Evolutionary conservation across 2,888 invertebrate genomes (phyloP).

Genomic region (Archips xylosteana): DNA sequence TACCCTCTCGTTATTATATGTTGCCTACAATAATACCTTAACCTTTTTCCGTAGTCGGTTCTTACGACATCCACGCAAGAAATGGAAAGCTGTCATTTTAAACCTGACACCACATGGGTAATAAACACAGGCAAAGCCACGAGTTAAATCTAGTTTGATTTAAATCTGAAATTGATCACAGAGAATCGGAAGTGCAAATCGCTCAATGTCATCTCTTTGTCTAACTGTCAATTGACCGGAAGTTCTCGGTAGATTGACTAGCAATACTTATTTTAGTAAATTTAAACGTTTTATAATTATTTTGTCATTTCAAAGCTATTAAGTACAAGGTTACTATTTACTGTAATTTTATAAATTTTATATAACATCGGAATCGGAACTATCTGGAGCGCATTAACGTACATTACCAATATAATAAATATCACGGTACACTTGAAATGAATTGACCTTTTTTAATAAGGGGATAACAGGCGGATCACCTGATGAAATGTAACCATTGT

Average conservation of each 20-base stretch:
- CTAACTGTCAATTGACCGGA: background rate
- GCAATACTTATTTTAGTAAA: background rate
- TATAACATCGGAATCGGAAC: background rate
- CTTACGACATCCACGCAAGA: too few relatives aligned
- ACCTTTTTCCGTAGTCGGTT: too few relatives aligned
- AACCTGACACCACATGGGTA: too few relatives aligned
- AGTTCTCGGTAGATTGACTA: background rate
- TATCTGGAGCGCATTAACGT: background rate
- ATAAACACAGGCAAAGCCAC: too few relatives aligned
- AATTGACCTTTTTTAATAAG: too few relatives aligned
- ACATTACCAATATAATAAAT: too few relatives aligned
- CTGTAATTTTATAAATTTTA: background rate
- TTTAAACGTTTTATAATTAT: background rate
- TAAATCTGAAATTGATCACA: slow-evolving; percentile 1
- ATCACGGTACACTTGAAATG: too few relatives aligned
- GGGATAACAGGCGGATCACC: too few relatives aligned
- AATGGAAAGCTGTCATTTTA: too few relatives aligned
- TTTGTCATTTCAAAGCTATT: background rate
- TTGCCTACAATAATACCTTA: too few relatives aligned
- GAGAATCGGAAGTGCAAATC: background rate
- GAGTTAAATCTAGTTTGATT: background rate
- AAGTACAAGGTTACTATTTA: background rate
- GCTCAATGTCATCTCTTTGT: background rate
- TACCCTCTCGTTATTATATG: too few relatives aligned
- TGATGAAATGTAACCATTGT: too few relatives aligned